Percentiles rank a stretch among this genome's conserved stretches.
phyloP scores from a whole-genome alignment of 1,140 invertebrate species.

The Drepana arcuata region DNA sequence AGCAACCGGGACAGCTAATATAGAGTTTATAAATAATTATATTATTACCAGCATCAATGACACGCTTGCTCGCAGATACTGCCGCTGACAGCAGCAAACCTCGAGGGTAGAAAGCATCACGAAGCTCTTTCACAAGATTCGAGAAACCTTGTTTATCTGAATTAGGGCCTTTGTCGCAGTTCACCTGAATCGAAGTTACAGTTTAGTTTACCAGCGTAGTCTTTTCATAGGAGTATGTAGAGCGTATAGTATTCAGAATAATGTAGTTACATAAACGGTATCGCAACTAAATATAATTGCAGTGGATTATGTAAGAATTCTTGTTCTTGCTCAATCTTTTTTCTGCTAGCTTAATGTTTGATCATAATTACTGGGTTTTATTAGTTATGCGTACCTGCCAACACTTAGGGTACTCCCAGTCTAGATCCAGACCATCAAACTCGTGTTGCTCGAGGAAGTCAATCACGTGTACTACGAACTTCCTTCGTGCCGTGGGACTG shows the following conservation, averaged over 20 bases:
- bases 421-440: conserved; percentile 90
- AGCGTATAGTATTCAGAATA: too few relatives aligned
- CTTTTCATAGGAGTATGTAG: too few relatives aligned
- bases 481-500: conserved; percentile 77
- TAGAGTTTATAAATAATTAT: too few relatives aligned
- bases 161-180: conserved; percentile 82
- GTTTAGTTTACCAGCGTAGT: too few relatives aligned
- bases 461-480: conserved; percentile 83
- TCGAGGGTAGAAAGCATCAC: conserved; percentile 78
- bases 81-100: conserved; percentile 84
- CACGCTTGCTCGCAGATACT: conserved; percentile 87
- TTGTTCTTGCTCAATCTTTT: too few relatives aligned
- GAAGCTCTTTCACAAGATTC: conserved; percentile 80
- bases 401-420: conserved; percentile 94
- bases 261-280: too few relatives aligned
- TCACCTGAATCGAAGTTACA: too few relatives aligned
- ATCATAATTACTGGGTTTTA: too few relatives aligned
- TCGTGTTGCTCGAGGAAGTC: conserved; percentile 85
- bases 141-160: conserved; percentile 85
- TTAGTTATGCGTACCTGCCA: conserved; percentile 90
- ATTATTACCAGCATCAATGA: conserved; percentile 79
- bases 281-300: too few relatives aligned
- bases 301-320: too few relatives aligned
- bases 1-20: too few relatives aligned
- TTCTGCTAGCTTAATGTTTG: too few relatives aligned